Percentiles rank a stretch among this genome's conserved stretches.
phyloP scores from a whole-genome alignment of 2,797 vertebrate species.

The Gallirallus australis region DNA sequence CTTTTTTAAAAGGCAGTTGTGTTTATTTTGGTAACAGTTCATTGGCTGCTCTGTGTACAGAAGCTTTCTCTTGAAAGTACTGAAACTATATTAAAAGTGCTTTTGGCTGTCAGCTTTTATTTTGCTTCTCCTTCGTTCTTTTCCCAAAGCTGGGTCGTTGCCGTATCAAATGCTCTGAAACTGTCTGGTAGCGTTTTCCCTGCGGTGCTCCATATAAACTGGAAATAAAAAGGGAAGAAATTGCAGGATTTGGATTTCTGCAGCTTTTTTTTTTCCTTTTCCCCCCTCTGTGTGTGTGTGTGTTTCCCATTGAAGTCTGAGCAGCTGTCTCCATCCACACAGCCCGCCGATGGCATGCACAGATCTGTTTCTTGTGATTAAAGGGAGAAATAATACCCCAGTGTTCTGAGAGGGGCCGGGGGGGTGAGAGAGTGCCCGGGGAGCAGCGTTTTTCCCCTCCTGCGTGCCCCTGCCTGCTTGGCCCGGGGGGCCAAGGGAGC shows the following conservation, averaged over 20 bases:
- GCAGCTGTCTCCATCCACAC: slow-evolving; percentile 49
- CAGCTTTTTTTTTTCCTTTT: not conserved
- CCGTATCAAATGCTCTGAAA: slow-evolving; percentile 60
- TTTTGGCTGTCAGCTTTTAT: slow-evolving; percentile 71
- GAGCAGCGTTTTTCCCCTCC: not conserved
- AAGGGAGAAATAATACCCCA: slow-evolving; percentile 55
- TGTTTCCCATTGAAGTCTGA: slow-evolving; percentile 35
- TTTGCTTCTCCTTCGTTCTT: slow-evolving; percentile 52
- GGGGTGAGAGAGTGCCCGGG: not conserved
- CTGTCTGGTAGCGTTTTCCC: slow-evolving; percentile 62
- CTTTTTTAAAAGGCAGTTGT: slow-evolving; percentile 36
- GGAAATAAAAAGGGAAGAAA: slow-evolving; percentile 58
- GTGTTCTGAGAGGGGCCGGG: not conserved
- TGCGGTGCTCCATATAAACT: slow-evolving; percentile 38
- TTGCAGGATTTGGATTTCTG: slow-evolving; percentile 53
- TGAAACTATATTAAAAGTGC: slow-evolving; percentile 67
- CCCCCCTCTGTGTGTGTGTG: not conserved
- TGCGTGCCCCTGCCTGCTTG: not conserved
- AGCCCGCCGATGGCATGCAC: slow-evolving; percentile 42
- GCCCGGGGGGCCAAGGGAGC: not conserved
- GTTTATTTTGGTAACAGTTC: slow-evolving; percentile 69
- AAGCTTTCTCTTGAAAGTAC: slow-evolving; percentile 64
- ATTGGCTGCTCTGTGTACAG: slow-evolving; percentile 41
- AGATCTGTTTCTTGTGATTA: slow-evolving; percentile 58
- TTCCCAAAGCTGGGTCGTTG: slow-evolving; percentile 55